These are phyloP conservation scores for Phthorimaea operculella DNA, from an alignment of 1,140 invertebrate genomes.

Conservation along the genomic window DNA sequence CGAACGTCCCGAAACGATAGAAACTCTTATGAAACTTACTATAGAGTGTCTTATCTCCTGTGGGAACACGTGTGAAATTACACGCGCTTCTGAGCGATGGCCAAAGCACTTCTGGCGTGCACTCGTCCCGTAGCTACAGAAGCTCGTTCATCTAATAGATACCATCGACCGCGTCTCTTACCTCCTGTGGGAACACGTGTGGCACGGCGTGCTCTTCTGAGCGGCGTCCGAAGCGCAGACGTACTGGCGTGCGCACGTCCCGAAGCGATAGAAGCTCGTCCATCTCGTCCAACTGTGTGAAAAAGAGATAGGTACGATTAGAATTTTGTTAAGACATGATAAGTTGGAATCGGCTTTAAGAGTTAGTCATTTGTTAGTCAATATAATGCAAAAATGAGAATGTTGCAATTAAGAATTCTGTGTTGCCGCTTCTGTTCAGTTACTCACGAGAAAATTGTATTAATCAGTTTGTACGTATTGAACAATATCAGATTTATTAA, in stretches of 20 bases:
- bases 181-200: constrained; percentile 63
- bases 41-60: constrained; percentile 57
- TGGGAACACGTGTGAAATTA: constrained; percentile 63
- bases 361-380: no score
- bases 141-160: constrained; percentile 62
- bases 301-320: no score
- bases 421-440: no score
- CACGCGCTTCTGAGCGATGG: constrained; percentile 58
- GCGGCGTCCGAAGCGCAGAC: constrained; percentile 63
- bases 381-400: no score
- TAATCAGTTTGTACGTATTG: no score
- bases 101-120: constrained; percentile 64
- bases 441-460: no score
- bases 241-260: constrained; percentile 59
- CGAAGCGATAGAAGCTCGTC: constrained; percentile 56
- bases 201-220: constrained; percentile 62
- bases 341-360: no score
- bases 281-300: constrained; percentile 50
- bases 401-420: no score
- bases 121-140: constrained; percentile 48
- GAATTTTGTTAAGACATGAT: no score
- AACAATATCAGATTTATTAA: no score
- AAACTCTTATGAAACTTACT: no score
- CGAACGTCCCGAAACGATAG: constrained; percentile 52
- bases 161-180: no score